phyloP scores from a whole-genome alignment of 2,888 invertebrate genomes.

The Sceliomorpha sp. region DNA sequence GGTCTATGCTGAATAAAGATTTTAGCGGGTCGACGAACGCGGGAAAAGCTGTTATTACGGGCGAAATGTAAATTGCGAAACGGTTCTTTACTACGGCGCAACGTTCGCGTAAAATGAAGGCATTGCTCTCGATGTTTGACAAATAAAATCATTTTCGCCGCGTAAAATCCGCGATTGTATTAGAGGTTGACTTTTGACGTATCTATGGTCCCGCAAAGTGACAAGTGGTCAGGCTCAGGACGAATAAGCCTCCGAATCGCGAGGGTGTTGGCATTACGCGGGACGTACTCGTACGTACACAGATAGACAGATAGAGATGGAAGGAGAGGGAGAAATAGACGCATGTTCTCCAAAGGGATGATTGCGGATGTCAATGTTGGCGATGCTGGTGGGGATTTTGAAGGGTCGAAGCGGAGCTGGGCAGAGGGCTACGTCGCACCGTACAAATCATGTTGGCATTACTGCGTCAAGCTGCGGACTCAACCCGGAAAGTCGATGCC shows the following conservation, averaged over 20 bases:
- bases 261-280: conserved; percentile 39
- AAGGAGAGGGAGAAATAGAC: conserved; percentile 1
- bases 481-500: conserved; percentile 77
- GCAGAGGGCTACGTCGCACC: conserved; percentile 53
- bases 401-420: conserved; percentile 44
- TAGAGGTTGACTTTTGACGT: too few relatives aligned
- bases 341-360: conserved; percentile 51
- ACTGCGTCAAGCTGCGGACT: conserved; percentile 76
- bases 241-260: conserved; percentile 37
- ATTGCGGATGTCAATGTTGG: conserved; percentile 57
- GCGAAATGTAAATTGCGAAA: too few relatives aligned
- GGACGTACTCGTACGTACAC: conserved; percentile 40
- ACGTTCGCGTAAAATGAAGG: too few relatives aligned
- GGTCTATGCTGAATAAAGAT: too few relatives aligned
- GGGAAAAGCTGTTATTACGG: too few relatives aligned
- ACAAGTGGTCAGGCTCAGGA: conserved; percentile 80
- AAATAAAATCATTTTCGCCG: too few relatives aligned
- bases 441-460: conserved; percentile 80
- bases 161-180: too few relatives aligned
- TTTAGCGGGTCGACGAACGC: too few relatives aligned
- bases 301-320: conserved; percentile 6
- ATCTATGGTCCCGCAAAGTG: conserved; percentile 78
- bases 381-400: conserved; percentile 53
- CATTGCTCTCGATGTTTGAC: too few relatives aligned
- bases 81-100: too few relatives aligned